Evolutionary conservation across 2,888 invertebrate species (phyloP).

Genomic region (Tipula confusa): DNA sequence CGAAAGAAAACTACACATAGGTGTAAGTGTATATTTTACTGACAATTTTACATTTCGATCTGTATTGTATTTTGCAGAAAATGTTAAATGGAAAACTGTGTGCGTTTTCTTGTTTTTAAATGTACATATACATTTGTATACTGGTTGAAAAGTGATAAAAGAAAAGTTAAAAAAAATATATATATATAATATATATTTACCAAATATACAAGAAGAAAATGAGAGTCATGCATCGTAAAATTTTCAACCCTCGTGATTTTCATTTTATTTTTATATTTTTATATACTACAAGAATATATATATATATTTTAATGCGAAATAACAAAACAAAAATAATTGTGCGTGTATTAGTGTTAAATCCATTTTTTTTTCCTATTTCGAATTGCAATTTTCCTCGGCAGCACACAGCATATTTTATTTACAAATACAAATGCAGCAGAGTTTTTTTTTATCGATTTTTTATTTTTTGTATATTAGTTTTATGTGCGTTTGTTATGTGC

Average conservation of each 20-base stretch:
- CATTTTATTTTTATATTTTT: too few relatives aligned
- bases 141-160: not conserved
- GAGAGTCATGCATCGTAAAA: constrained; percentile 25
- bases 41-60: not conserved
- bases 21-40: not conserved
- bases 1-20: too few relatives aligned
- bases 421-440: not conserved
- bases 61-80: constrained; percentile 25
- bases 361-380: not conserved
- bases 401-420: not conserved
- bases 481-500: not conserved
- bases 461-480: not conserved
- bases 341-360: not conserved
- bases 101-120: not conserved
- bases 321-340: not conserved
- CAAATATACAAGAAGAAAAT: constrained; percentile 13
- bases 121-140: not conserved
- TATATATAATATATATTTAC: too few relatives aligned
- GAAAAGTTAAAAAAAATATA: not conserved
- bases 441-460: not conserved
- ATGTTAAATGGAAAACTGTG: not conserved
- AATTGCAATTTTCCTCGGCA: constrained; percentile 14
- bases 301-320: not conserved
- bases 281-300: not conserved
- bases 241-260: constrained; percentile 20